Evolutionary conservation across 2,797 vertebrate genomes (phyloP).

Genomic region (Melanotaenia nigrans): DNA sequence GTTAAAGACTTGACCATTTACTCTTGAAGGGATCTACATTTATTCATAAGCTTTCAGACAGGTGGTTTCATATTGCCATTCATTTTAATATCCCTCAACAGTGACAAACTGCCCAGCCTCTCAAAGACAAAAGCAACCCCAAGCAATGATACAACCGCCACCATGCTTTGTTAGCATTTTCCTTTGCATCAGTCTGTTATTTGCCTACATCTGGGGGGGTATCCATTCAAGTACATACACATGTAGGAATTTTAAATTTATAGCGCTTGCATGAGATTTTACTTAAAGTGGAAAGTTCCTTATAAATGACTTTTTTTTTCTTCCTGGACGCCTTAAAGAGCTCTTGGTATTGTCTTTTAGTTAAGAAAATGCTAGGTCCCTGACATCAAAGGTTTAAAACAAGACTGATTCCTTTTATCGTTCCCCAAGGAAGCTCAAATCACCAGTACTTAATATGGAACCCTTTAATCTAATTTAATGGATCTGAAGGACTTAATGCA

Average conservation of each 20-base stretch:
- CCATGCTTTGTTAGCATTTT: not conserved
- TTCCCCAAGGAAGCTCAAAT: not conserved
- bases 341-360: not conserved
- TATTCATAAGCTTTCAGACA: not conserved
- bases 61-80: not conserved
- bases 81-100: not conserved
- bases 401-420: not conserved
- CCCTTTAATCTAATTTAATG: not conserved
- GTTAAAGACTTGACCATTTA: too few species aligned
- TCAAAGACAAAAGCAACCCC: not conserved
- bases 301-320: not conserved
- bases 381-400: not conserved
- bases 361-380: not conserved
- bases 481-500: not conserved
- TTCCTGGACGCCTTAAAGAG: not conserved
- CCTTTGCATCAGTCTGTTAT: not conserved
- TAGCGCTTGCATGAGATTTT: not conserved
- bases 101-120: not conserved
- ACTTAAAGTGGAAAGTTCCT: not conserved
- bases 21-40: too few species aligned
- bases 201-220: not conserved
- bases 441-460: not conserved
- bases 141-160: not conserved
- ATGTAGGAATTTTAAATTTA: not conserved
- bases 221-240: too few species aligned